These are phyloP conservation scores for Nasonia vitripennis DNA, from an alignment of 1,140 invertebrate genomes.

Conservation along the genomic window DNA sequence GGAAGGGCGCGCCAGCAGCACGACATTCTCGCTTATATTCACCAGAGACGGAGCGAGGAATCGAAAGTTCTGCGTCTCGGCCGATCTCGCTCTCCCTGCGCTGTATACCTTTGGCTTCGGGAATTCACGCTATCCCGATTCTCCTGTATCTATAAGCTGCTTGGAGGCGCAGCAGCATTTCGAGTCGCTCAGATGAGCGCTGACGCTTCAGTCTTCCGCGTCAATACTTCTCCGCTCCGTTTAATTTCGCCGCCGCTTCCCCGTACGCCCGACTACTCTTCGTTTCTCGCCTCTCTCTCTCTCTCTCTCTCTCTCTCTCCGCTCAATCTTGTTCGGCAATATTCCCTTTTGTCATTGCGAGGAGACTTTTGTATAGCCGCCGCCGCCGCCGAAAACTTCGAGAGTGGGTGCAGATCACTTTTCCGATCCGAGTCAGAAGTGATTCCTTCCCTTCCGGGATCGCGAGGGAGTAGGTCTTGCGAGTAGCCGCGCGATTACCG, in stretches of 20 bases:
- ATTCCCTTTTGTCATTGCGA: background rate
- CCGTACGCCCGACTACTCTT: background rate
- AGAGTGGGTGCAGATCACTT: background rate
- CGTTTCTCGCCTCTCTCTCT: background rate
- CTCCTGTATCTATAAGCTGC: background rate
- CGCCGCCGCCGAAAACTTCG: no score
- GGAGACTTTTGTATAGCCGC: background rate
- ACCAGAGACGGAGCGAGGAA: background rate
- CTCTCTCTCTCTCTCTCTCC: background rate
- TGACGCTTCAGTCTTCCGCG: slow-evolving; percentile 34
- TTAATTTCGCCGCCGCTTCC: slow-evolving; percentile 28
- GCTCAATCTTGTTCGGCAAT: background rate
- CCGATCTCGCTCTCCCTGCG: background rate
- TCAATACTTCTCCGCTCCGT: slow-evolving; percentile 12
- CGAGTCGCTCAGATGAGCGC: slow-evolving; percentile 14
- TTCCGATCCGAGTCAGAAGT: background rate
- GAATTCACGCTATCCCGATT: background rate
- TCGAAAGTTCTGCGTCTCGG: background rate
- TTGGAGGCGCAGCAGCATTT: background rate
- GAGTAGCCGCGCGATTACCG: background rate
- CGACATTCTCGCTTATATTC: no score
- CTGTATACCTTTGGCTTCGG: background rate
- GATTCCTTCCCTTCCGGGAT: background rate
- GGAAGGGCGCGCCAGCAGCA: no score
- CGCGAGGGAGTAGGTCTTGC: background rate